Base-by-base conservation (phyloP, 2,888 invertebrate genomes). In the Geotrupes spiniger region DNA sequence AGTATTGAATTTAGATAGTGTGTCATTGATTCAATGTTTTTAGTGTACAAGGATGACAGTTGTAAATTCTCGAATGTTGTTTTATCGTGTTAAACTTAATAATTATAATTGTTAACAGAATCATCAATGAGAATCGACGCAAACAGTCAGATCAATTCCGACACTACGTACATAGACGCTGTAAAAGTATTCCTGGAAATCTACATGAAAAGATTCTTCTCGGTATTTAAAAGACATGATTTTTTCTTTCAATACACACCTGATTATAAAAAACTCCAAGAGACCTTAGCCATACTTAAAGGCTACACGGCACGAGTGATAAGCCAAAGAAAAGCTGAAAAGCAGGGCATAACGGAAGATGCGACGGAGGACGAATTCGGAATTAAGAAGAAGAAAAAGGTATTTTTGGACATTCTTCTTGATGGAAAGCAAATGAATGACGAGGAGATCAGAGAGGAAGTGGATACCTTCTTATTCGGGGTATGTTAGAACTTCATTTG, bases 381-480 rank as follows among this genome's bases (percentile, higher is more conserved):
- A 1, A 14, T 42, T 8, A 46, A 36, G 15, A 51, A 47, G 8
- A 47, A 38, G 10, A 51, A 40, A 39, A 42, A 39, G 27, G 53
- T 44, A 8, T 46, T 53, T 36, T 28, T 53, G 36, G 51, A 53
- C 36, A 41, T 47, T 36, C 54, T 81, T 37, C 56, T 80, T 10
- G 73, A 78, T 25, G 68, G 74, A 2, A 74, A 73, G 4, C 63
- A 62, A 16, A 59, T 79, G 14, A 73, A 68, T 1, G 74, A 77
- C 52, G 63, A 69, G 17, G 78, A 80, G 42, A 74, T 81, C 39
- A 70, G 78, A 41, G 78, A 78, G 58, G 78, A 80, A 65, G 77
- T 79, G 6, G 78, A 80, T 54, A 80, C 80, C 0, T 79, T 81
- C 54, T 76, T 80, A 75, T 80, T 80, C 60, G 78, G 77, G 60